Percentiles rank a stretch among this genome's conserved stretches.
phyloP scores from a whole-genome alignment of 2,888 invertebrate species.

The Selenia dentaria region DNA sequence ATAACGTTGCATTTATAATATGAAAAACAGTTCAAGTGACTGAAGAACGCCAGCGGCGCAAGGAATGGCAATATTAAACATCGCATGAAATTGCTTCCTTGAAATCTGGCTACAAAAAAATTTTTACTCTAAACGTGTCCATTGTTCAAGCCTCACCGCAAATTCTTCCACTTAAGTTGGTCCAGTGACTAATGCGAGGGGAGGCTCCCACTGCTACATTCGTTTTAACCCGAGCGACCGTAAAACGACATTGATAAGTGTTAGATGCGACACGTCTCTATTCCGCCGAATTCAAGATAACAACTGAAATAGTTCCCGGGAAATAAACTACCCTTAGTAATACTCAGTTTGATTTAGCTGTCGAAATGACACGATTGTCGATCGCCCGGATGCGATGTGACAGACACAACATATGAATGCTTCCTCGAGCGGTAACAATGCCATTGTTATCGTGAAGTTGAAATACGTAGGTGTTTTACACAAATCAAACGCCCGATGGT shows the following conservation, averaged over 20 bases:
- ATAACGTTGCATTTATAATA: conserved; percentile 7
- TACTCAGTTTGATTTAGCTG: conserved; percentile 29
- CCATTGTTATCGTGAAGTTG: conserved; percentile 36
- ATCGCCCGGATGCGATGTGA: conserved; percentile 28
- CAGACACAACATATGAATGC: conserved; percentile 16
- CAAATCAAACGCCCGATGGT: conserved; percentile 48
- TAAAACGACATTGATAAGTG: conserved; percentile 70
- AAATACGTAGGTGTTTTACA: conserved; percentile 41
- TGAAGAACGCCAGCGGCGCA: neutral
- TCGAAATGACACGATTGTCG: conserved; percentile 25
- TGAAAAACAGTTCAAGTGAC: conserved; percentile 3
- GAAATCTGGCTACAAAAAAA: conserved; percentile 36
- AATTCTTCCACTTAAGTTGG: conserved; percentile 68
- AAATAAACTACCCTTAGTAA: conserved; percentile 42
- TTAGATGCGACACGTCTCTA: conserved; percentile 64
- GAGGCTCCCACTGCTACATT: conserved; percentile 57
- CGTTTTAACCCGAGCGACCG: conserved; percentile 62
- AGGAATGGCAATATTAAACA: conserved; percentile 21
- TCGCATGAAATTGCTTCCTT: conserved; percentile 11
- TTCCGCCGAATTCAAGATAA: conserved; percentile 58
- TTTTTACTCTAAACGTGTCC: conserved; percentile 46
- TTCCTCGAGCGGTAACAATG: conserved; percentile 22
- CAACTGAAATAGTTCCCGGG: conserved; percentile 51
- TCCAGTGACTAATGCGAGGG: conserved; percentile 62
- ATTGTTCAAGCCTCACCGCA: conserved; percentile 59